These are phyloP conservation scores for Lottia gigantea DNA, from an alignment of 2,888 invertebrate genomes.

Conservation along the genomic window DNA sequence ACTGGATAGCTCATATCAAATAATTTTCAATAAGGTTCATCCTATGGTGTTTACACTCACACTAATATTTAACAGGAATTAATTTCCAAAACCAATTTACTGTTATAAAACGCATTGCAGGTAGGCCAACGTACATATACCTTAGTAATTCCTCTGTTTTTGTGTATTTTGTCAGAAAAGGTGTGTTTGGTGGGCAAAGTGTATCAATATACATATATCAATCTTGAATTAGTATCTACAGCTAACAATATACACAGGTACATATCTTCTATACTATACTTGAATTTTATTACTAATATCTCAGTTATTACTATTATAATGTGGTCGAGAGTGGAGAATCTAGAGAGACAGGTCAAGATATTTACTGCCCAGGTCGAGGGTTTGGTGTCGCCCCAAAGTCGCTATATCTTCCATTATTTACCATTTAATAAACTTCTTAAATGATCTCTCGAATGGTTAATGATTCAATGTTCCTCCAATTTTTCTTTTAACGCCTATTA, in stretches of 20 bases:
- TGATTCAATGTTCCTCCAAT: too few species aligned
- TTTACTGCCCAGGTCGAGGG: conserved; percentile 4
- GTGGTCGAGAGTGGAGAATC: not conserved
- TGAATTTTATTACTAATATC: conserved; percentile 7
- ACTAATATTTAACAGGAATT: too few species aligned
- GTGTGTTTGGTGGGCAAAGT: not conserved
- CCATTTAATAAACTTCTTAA: conserved; percentile 1
- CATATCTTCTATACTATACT: not conserved
- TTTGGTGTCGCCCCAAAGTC: not conserved
- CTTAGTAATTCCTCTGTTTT: too few species aligned
- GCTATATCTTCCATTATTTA: not conserved
- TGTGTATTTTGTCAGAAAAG: too few species aligned
- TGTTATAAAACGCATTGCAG: too few species aligned
- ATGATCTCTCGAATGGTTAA: not conserved
- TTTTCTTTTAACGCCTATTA: too few species aligned
- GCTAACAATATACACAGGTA: not conserved
- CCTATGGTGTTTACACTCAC: too few species aligned
- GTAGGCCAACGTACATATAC: too few species aligned
- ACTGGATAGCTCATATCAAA: too few species aligned
- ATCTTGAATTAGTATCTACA: not conserved
- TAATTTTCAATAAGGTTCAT: too few species aligned
- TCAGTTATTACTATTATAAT: not conserved
- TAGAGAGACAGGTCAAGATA: conserved; percentile 6
- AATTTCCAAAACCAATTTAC: too few species aligned
- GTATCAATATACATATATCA: not conserved